These are phyloP conservation scores for Muscina levida DNA, from an alignment of 2,888 invertebrate genomes.

Conservation along the genomic window DNA sequence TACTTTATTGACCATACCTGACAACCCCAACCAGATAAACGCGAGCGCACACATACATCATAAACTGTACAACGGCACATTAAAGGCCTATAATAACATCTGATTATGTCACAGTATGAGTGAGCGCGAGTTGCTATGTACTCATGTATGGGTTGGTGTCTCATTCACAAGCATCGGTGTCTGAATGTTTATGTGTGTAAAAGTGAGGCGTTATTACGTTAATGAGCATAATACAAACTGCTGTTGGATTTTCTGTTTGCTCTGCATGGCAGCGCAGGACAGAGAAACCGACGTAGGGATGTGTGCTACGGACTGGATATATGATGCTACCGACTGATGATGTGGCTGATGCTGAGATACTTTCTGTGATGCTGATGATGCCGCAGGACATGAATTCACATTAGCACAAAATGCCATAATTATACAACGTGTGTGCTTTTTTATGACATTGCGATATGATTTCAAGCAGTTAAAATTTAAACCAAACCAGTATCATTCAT, in stretches of 20 bases:
- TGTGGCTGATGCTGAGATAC: constrained; percentile 1
- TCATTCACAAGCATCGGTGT: constrained; percentile 36
- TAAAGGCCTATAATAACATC: constrained; percentile 55
- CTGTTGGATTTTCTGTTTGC: constrained; percentile 33
- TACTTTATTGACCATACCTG: too few species aligned
- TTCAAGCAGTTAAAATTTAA: constrained; percentile 61
- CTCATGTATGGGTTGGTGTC: constrained; percentile 51
- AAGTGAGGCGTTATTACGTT: constrained; percentile 59
- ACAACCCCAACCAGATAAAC: not conserved
- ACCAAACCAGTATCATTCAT: constrained; percentile 61
- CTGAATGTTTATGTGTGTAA: constrained; percentile 31
- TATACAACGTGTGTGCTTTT: constrained; percentile 70
- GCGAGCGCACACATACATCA: constrained; percentile 30
- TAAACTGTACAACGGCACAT: constrained; percentile 38
- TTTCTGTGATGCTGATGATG: constrained; percentile 61
- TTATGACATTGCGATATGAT: constrained; percentile 64
- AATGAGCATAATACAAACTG: constrained; percentile 59
- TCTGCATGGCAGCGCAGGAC: not conserved
- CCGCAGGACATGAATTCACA: constrained; percentile 75
- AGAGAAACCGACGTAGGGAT: too few species aligned
- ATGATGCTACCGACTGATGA: constrained; percentile 21
- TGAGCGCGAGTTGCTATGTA: constrained; percentile 39
- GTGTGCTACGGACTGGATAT: constrained; percentile 68
- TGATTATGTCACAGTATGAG: constrained; percentile 33
- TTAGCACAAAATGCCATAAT: constrained; percentile 76